These are phyloP conservation scores for Rattus rattus DNA, from an alignment of 2,113 vertebrate genomes.

Conservation along the genomic window DNA sequence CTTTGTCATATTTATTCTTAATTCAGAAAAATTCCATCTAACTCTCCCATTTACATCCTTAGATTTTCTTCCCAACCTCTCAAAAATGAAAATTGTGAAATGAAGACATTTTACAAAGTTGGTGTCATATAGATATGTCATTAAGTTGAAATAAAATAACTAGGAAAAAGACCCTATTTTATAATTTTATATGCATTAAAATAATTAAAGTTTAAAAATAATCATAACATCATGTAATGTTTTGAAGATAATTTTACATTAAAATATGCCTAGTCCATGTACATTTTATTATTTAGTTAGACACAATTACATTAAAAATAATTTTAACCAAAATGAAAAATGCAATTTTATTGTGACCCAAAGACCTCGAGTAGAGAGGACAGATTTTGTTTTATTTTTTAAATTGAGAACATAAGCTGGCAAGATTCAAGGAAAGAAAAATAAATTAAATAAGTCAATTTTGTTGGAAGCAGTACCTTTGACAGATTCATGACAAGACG, in stretches of 20 bases:
- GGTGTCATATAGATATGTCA: neutral
- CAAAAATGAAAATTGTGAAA: neutral
- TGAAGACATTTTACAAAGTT: neutral
- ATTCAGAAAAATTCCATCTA: neutral
- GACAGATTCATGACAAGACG: constrained; percentile 83
- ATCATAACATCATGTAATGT: neutral
- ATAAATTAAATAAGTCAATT: constrained; percentile 83
- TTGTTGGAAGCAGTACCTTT: constrained; percentile 76
- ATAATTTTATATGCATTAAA: neutral
- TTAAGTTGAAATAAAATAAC: neutral
- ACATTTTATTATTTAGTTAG: neutral
- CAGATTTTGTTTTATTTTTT: constrained; percentile 3
- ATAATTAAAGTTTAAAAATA: neutral
- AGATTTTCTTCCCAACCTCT: neutral
- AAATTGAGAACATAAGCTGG: constrained; percentile 51
- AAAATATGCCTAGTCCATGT: neutral
- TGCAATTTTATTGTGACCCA: neutral
- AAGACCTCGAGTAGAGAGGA: constrained; percentile 12
- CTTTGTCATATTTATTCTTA: neutral
- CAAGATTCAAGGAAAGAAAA: constrained; percentile 74
- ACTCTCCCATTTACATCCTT: neutral
- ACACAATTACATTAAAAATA: constrained; percentile 2
- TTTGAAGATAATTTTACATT: neutral
- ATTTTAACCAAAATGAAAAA: neutral
- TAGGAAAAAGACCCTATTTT: neutral